These are phyloP conservation scores for Ericerus pela DNA, from an alignment of 1,140 invertebrate genomes.

Conservation along the genomic window DNA sequence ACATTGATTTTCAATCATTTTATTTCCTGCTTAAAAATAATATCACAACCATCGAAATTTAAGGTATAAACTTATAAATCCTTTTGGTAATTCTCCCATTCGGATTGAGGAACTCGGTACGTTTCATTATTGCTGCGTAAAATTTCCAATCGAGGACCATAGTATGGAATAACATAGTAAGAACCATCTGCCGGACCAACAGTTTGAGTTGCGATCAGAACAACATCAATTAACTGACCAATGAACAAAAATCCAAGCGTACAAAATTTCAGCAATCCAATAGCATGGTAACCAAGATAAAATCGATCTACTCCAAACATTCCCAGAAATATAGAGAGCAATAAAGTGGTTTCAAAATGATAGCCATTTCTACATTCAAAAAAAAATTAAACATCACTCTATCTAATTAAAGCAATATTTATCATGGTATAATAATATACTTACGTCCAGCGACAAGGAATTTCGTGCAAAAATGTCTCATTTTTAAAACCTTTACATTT, in stretches of 20 bases:
- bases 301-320: constrained; percentile 97
- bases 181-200: constrained; percentile 91
- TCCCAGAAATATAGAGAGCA: constrained; percentile 87
- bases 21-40: too few relatives aligned
- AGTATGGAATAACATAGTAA: constrained; percentile 88
- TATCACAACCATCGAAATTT: too few relatives aligned
- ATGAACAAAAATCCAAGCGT: constrained; percentile 93
- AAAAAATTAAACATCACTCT: constrained; percentile 11
- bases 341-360: constrained; percentile 75
- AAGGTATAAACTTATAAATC: constrained; percentile 16
- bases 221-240: constrained; percentile 87
- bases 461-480: constrained; percentile 61
- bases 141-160: constrained; percentile 68
- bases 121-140: constrained; percentile 73
- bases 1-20: too few relatives aligned
- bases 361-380: constrained; percentile 84
- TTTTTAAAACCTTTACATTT: constrained; percentile 64
- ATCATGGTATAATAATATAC: constrained; percentile 31
- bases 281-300: constrained; percentile 89
- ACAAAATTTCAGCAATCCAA: constrained; percentile 85
- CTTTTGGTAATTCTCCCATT: constrained; percentile 41
- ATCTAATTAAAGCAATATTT: constrained; percentile 7
- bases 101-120: constrained; percentile 61
- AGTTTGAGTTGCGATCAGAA: constrained; percentile 84
- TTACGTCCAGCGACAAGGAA: constrained; percentile 88